Evolutionary conservation across 2,888 invertebrate genomes (phyloP), one percentile per base, ranked within the genome.

Genomic region (Cyrtodaria siliqua): DNA sequence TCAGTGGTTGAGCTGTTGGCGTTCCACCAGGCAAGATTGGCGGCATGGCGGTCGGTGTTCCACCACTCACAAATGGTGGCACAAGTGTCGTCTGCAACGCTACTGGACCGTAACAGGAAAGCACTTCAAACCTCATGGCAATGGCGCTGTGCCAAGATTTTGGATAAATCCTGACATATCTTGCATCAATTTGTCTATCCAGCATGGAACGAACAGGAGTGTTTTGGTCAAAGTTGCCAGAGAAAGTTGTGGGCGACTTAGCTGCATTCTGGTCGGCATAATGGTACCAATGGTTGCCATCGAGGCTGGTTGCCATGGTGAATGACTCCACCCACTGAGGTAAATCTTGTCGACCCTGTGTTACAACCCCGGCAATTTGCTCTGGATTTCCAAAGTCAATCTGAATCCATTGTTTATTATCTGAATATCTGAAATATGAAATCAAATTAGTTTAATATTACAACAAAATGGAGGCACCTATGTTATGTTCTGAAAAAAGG

Each of bases 51-150:
- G 81, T 79, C n/a, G 83, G 68, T 20, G 73, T 67, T 16, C 40
- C 38, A 6, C 59, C 66, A 18, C 68, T 61, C 2, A 50, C 27
- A 6, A 60, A 40, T 20, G 57, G 23, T 23, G 63, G 53, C 20
- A 56, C 64, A 29, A 49, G 23, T 29, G 73, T 70, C 2, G 74
- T 53, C 47, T 42, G 52, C 40, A 52, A 38, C 16, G 40, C 20
- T 16, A 52, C 55, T 44, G 64, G 61, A 8, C 78, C 71, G 27
- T 76, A 76, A 14, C 90, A 90, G 0, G 84, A 82, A 8, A 90
- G 72, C 2, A 89, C 64, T 40, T 90, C 89, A 74, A 89, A 77
- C 59, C 90, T 47, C 26, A 90, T 55, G 1, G 88, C 88, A 53
- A 88, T 85, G 29, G 60, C 76, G 16, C 68, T 64, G 42, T 86